Evolutionary conservation across 2,888 invertebrate species (phyloP).

Genomic region (Euplexia lucipara): DNA sequence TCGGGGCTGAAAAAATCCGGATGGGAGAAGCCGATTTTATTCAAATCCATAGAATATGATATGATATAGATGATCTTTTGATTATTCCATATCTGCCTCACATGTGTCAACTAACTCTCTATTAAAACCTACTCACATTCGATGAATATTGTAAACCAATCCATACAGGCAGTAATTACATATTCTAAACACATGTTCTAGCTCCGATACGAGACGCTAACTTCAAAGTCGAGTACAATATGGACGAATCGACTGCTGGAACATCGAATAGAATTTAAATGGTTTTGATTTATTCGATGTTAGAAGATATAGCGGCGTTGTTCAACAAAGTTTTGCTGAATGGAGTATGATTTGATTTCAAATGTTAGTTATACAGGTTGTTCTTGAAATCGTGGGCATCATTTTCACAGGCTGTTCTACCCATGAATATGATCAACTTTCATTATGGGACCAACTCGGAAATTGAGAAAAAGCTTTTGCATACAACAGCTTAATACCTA

Average conservation of each 20-base stretch:
- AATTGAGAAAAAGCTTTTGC: no score
- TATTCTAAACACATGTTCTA: constrained; percentile 37
- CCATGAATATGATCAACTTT: no score
- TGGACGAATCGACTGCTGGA: constrained; percentile 36
- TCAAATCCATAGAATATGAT: no score
- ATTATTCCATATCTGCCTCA: constrained; percentile 14
- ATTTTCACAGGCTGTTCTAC: no score
- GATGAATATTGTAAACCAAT: constrained; percentile 33
- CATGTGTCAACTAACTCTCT: constrained; percentile 2
- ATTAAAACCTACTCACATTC: constrained; percentile 22
- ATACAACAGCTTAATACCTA: no score
- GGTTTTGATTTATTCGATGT: constrained; percentile 29
- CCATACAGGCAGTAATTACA: constrained; percentile 28
- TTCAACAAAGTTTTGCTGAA: constrained; percentile 5
- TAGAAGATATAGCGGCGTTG: neutral
- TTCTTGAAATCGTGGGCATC: no score
- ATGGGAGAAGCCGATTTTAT: no score
- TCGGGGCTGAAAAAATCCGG: no score
- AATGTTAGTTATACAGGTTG: no score
- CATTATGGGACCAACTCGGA: no score
- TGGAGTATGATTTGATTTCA: constrained; percentile 7
- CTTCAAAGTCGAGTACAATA: constrained; percentile 42
- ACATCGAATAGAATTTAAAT: constrained; percentile 49
- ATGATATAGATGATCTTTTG: no score
- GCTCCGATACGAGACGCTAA: constrained; percentile 20